Base-by-base conservation (phyloP, 1,140 invertebrate species). In the Trichogramma pretiosum region DNA sequence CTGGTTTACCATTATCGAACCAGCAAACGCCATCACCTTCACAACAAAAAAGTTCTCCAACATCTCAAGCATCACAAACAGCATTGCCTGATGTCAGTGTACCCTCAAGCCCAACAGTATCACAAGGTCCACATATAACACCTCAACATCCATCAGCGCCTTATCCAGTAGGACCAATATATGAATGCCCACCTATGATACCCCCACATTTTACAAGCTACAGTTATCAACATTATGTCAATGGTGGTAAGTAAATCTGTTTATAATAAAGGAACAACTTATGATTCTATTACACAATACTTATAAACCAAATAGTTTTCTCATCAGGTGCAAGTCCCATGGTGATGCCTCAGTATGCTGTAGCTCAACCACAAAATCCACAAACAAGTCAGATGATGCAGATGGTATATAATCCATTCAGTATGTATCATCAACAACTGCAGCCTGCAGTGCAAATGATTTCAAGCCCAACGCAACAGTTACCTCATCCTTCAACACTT, bases 141-240 rank as follows among this genome's bases (percentile, higher is more conserved):
- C 40, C 56, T 7, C 58, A 55, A 10, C 26, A 32, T 26, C 33
- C 56, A 7, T 46, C 40, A 10, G 41, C 44, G 18, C 56, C 21
- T 47, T 55, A 39, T 38, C 56, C 32, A 55, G 59, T 40, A 52
- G 54, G 47, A 23, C 60, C 35, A 54, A 64, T 65, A 30, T 55
- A 19, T 34, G 70, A 72, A 39, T 71, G 67, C 51, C 70, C 70
- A 11, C 65, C 67, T 3, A 62, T 68, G 62, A 68, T 71, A 61
- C 59, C 64, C 33, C 64, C 67, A 13, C 68, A 70, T 37, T 71
- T 70, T 35, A 62, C 70, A 10, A 72, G 74, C 0, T 77, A 77
- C 50, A 76, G 74, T 52, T 78, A 77, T 58, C 76, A 78, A 50
- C 76, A 77, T 44, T 76, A 76, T 55, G 75, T 77, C 57, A 76